Percentiles rank a stretch among this genome's conserved stretches.
Evolutionary conservation across 2,113 vertebrate genomes (phyloP).

Genomic region (Colius striatus): DNA sequence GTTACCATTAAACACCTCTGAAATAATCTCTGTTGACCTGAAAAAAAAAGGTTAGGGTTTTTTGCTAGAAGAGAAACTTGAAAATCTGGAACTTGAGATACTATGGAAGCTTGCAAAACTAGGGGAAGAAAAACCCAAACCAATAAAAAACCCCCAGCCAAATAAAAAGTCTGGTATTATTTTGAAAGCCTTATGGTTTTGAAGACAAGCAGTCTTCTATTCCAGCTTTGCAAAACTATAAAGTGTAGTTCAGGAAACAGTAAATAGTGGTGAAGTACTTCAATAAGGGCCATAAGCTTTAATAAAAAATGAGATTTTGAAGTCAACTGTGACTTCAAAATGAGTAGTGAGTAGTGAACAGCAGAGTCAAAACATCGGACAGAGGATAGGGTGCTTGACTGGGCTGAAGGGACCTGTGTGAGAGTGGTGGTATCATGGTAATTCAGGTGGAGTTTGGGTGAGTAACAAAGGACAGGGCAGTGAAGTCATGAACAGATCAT

Average conservation of each 20-base stretch:
- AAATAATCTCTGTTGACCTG: background rate
- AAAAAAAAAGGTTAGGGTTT: background rate
- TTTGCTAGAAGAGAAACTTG: background rate
- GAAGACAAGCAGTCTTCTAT: background rate
- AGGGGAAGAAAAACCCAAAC: too few relatives aligned
- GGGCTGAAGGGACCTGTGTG: background rate
- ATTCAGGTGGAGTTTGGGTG: background rate
- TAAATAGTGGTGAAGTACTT: background rate
- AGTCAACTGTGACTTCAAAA: accelerated
- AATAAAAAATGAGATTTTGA: background rate
- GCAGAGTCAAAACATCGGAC: background rate
- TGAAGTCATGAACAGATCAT: accelerated
- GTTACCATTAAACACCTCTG: background rate
- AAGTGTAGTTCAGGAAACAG: background rate
- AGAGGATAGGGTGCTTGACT: background rate
- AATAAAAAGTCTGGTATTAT: background rate
- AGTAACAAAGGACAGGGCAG: background rate
- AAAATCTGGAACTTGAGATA: background rate
- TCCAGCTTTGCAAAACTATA: background rate
- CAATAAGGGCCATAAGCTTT: background rate
- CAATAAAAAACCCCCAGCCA: background rate
- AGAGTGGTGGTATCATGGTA: background rate
- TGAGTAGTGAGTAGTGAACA: background rate
- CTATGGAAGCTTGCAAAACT: background rate
- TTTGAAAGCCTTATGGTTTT: background rate